phyloP scores from a whole-genome alignment of 2,888 invertebrate species.

The Noctuana brunneofusca region DNA sequence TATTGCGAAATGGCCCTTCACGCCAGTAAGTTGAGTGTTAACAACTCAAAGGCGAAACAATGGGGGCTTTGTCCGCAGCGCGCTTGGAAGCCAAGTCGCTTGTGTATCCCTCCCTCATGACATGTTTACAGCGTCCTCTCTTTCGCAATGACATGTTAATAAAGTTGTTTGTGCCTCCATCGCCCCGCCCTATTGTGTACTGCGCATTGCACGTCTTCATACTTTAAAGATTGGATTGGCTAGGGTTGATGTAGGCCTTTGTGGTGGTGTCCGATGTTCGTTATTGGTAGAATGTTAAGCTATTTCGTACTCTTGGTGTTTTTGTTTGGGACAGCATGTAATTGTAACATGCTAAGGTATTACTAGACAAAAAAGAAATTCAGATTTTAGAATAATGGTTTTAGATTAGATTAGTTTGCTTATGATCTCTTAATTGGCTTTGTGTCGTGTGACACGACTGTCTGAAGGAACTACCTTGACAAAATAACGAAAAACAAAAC shows the following conservation, averaged over 20 bases:
- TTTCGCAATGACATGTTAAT: constrained; percentile 67
- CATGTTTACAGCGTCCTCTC: constrained; percentile 48
- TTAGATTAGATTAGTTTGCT: too few relatives aligned
- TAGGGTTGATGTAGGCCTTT: constrained; percentile 15
- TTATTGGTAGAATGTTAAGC: background rate
- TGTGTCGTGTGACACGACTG: too few relatives aligned
- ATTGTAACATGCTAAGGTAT: too few relatives aligned
- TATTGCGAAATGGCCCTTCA: constrained; percentile 43
- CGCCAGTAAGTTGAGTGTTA: constrained; percentile 54
- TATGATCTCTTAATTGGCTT: too few relatives aligned
- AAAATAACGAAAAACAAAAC: too few relatives aligned
- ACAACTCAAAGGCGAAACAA: constrained; percentile 56
- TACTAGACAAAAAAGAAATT: too few relatives aligned
- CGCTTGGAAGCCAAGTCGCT: constrained; percentile 50
- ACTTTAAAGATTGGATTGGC: constrained; percentile 23
- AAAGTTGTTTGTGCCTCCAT: constrained; percentile 48
- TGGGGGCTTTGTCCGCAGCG: constrained; percentile 55
- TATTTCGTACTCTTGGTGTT: background rate
- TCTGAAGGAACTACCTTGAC: too few relatives aligned
- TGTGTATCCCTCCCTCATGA: constrained; percentile 42
- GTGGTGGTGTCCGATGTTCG: background rate
- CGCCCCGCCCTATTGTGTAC: constrained; percentile 27
- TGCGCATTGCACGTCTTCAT: constrained; percentile 24
- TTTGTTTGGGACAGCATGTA: too few relatives aligned
- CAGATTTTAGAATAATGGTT: too few relatives aligned